Evolutionary conservation across 2,888 invertebrate genomes (phyloP), one percentile per base, ranked within the genome.

Genomic region (Epicampocera succincta): DNA sequence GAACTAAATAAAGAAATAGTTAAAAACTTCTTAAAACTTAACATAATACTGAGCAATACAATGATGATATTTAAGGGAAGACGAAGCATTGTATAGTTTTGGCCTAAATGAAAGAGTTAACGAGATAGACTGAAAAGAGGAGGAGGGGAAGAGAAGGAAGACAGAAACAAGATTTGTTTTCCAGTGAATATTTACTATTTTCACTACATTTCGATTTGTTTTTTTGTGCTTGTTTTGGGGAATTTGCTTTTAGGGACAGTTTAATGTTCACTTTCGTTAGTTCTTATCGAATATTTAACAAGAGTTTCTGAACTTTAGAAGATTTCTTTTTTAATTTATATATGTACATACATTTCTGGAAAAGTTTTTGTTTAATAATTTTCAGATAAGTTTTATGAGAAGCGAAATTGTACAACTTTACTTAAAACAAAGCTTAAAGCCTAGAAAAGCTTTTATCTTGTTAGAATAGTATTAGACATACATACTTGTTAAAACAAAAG

Each of bases 1-100:
- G 63, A 52, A 60, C 61, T 68, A 79, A 83, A 69, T 44, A 82
- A 85, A 84, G 86, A 86, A 86, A 44, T 66, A 72, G 86, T 85
- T 33, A 85, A 86, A 88, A 87, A 86, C 86, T 87, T 85, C 89
- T 89, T 90, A 89, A 88, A 86, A 87, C 85, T 90, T 89, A 89
- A 89, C 86, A 88, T 90, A 90, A 90, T 90, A 90, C 90, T 90
- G 90, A 90, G 89, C 90, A 89, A 33, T 87, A 88, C 87, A 86
- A 71, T 80, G 74, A 66, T 72, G 5, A 69, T 71, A 81, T 84
- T 84, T 78, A 69, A 74, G 71, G 69, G 72, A 56, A 73, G 33
- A 65, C 54, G 29, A 56, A 65, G 48, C 42, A 54, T 52, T 52
- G 17, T 0, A 25, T 29, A 44, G 52, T 56, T 42, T 76, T 60